These are phyloP conservation scores for Petrophora chlorosata DNA, from an alignment of 2,888 invertebrate genomes.

Conservation along the genomic window DNA sequence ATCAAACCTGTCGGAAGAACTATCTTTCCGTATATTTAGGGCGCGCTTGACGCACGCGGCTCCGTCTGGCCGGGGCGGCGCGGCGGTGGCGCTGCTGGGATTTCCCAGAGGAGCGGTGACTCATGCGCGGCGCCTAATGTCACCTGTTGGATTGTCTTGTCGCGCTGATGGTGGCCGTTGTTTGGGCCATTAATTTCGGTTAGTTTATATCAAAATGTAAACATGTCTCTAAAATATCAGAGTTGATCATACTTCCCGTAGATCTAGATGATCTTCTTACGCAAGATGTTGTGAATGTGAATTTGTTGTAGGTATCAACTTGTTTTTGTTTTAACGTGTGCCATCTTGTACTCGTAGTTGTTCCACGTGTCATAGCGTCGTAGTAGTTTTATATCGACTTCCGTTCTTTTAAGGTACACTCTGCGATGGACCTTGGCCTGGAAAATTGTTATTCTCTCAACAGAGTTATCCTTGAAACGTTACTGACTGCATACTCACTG, in stretches of 20 bases:
- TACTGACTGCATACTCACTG: conserved; percentile 9
- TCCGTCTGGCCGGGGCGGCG: conserved; percentile 36
- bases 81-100: too few relatives aligned
- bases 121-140: conserved; percentile 40
- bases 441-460: background rate
- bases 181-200: conserved; percentile 28
- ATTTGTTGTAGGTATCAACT: too few relatives aligned
- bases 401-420: background rate
- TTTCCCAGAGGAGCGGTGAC: conserved; percentile 47
- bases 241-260: too few relatives aligned
- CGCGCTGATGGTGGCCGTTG: background rate
- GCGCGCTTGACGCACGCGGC: conserved; percentile 57
- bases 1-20: conserved; percentile 12
- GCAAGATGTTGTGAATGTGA: too few relatives aligned
- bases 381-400: background rate
- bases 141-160: conserved; percentile 36
- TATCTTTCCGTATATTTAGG: conserved; percentile 46
- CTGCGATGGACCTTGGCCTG: conserved; percentile 22
- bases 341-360: too few relatives aligned
- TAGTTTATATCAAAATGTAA: background rate
- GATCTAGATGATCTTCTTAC: too few relatives aligned
- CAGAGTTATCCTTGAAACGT: conserved; percentile 4
- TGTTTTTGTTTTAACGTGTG: too few relatives aligned
- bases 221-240: too few relatives aligned
- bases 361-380: background rate